Evolutionary conservation across 2,113 vertebrate genomes (phyloP), one percentile per base, ranked within the genome.

Genomic region (Thamnophis sirtalis): DNA sequence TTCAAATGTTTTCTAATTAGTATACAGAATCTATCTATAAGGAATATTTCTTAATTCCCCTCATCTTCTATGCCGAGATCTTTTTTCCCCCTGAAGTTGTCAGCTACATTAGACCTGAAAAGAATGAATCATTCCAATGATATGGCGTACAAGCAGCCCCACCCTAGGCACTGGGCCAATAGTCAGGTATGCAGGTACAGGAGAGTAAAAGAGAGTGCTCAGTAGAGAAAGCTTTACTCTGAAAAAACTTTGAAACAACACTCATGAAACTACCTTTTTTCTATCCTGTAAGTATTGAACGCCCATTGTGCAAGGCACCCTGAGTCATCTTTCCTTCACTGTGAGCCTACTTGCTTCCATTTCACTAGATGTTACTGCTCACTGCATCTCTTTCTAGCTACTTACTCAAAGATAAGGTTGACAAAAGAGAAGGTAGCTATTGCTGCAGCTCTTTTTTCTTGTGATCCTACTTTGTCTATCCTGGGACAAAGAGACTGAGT

Each of bases 71-170:
- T n/a, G 51, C 68, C 13, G 7, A 85, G 26, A 22, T 54, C 33
- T 56, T 87, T 9, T 2, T 0, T n/a, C 54, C 19, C 48, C 55
- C 26, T 11, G 53, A 28, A 8, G 28, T 63, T 85, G 11, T 89
- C 21, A 51, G 26, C 58, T 19, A 89, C 26, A n/a, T 50, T 49
- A 89, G 88, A 24, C 38, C 38, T 63, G 91, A 84, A 84, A 88
- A 21, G 13, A 56, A 89, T 92, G 80, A 89, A 63, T 92, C 88
- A 89, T 89, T 88, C 53, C n/a, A 84, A 89, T 86, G 87, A 89
- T 89, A 89, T 60, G 88, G 88, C 17, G 28, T 21, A 26, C 22
- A 43, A 63, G 88, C 53, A 85, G 55, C 91, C 87, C 55, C 73
- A 85, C 91, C 91, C 91, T 60, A n/a, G 68, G 87, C 87, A 38